These are phyloP conservation scores for Halyomorpha halys DNA, from an alignment of 1,140 invertebrate genomes.

Conservation along the genomic window DNA sequence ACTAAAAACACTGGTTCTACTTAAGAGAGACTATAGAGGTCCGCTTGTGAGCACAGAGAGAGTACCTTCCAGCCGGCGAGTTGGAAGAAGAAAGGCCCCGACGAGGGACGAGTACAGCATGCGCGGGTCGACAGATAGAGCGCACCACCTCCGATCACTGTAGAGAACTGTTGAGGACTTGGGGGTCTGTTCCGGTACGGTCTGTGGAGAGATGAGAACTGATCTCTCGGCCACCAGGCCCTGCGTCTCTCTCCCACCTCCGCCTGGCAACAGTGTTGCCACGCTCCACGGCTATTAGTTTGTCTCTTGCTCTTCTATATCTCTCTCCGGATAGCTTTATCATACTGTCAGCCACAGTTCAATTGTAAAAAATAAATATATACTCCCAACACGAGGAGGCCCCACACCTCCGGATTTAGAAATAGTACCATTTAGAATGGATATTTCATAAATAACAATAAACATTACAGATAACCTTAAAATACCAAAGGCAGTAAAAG, in stretches of 20 bases:
- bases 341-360: too few relatives aligned
- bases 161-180: neutral
- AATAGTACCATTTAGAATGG: too few relatives aligned
- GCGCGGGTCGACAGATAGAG: constrained; percentile 30
- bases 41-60: neutral
- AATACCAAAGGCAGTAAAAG: too few relatives aligned
- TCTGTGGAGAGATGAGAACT: neutral
- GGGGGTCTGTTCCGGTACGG: neutral
- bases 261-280: constrained; percentile 4
- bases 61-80: neutral
- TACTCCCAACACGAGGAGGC: too few relatives aligned
- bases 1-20: constrained; percentile 2
- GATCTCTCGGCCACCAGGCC: neutral
- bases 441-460: too few relatives aligned
- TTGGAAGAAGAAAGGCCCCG: constrained; percentile 28
- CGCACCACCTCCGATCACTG: constrained; percentile 27
- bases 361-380: too few relatives aligned
- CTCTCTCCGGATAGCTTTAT: too few relatives aligned
- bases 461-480: too few relatives aligned
- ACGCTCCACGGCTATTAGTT: too few relatives aligned
- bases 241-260: neutral
- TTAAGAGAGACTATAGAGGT: neutral
- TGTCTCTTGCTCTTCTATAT: too few relatives aligned
- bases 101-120: neutral
- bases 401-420: too few relatives aligned